These are phyloP conservation scores for Ctenoplectra terminalis DNA, from an alignment of 1,140 invertebrate genomes.

Conservation along the genomic window DNA sequence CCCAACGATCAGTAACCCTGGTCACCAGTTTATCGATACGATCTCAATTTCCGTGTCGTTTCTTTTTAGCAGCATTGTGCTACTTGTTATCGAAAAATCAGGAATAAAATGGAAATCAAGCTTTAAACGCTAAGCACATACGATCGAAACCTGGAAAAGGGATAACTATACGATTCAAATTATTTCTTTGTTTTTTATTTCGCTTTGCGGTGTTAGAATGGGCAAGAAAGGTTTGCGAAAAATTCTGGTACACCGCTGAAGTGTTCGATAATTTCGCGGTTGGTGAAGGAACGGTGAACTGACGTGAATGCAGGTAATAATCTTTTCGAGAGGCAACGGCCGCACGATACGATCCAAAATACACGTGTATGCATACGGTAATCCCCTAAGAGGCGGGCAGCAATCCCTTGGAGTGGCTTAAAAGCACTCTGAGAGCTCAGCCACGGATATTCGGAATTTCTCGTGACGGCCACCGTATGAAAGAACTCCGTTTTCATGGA, in stretches of 20 bases:
- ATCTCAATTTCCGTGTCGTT: too few species aligned
- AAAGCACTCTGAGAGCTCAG: conserved; percentile 33
- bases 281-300: neutral
- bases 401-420: conserved; percentile 43
- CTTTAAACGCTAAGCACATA: too few species aligned
- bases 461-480: conserved; percentile 2
- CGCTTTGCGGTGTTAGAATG: too few species aligned
- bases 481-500: conserved; percentile 12
- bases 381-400: conserved; percentile 41
- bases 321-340: conserved; percentile 27
- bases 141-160: too few species aligned
- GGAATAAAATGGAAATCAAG: too few species aligned
- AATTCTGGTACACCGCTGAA: neutral
- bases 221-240: too few species aligned
- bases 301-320: conserved; percentile 37
- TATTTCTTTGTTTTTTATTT: too few species aligned
- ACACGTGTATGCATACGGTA: conserved; percentile 25
- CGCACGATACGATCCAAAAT: conserved; percentile 23
- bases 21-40: too few species aligned
- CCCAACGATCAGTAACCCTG: too few species aligned
- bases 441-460: conserved; percentile 37
- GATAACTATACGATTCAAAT: too few species aligned
- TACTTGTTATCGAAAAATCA: too few species aligned
- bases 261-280: conserved; percentile 34
- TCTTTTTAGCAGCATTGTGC: too few species aligned